Percentiles rank a stretch among this genome's conserved stretches.
These are phyloP conservation scores for Catostylus mosaicus DNA, from an alignment of 30 jellyfish, hydroid and myxozoan genomes.

Conservation along the genomic window DNA sequence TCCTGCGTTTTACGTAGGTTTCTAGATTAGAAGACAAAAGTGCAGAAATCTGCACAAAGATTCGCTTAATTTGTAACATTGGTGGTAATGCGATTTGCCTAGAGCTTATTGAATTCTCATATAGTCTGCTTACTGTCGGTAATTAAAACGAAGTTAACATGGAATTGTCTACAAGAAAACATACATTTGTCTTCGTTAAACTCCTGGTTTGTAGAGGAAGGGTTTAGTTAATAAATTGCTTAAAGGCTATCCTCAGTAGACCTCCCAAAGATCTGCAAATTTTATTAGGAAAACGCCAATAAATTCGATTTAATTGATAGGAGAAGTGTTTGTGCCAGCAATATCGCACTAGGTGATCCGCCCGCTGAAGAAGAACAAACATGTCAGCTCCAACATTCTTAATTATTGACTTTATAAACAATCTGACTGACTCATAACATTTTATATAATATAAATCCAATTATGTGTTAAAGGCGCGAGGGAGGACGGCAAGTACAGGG, in stretches of 20 bases:
- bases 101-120: background rate
- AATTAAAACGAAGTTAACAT: background rate
- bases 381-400: too few relatives aligned
- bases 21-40: background rate
- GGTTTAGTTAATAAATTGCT: background rate
- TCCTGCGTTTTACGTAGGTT: background rate
- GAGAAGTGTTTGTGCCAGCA: background rate
- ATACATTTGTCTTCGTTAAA: background rate
- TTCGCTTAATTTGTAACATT: background rate
- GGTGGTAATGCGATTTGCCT: background rate
- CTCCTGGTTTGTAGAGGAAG: background rate
- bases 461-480: too few relatives aligned
- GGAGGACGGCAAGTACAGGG: too few relatives aligned
- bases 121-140: background rate
- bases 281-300: background rate
- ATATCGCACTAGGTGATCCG: too few relatives aligned
- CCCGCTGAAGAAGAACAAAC: too few relatives aligned
- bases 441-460: too few relatives aligned
- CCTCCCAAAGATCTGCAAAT: background rate
- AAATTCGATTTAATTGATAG: background rate
- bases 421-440: too few relatives aligned
- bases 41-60: too few relatives aligned
- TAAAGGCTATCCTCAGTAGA: background rate
- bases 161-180: background rate
- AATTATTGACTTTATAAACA: too few relatives aligned